These are phyloP conservation scores for Metridium senile DNA, from an alignment of 92 coral and sea anemone species.

Conservation along the genomic window DNA sequence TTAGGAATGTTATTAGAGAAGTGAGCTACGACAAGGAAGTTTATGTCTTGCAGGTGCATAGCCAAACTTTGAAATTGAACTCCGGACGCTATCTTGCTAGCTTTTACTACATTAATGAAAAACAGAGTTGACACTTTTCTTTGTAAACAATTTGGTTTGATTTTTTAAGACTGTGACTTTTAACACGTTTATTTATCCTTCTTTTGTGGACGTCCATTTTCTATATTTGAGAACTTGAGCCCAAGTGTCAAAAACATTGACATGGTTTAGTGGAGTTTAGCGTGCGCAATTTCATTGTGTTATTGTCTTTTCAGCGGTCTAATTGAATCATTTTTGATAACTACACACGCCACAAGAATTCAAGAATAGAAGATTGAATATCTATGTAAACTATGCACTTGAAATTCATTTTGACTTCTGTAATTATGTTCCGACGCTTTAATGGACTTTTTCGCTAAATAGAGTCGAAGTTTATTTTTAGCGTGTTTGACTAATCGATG, in stretches of 20 bases:
- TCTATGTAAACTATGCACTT: constrained; percentile 18
- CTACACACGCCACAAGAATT: constrained; percentile 16
- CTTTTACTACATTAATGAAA: too few species aligned
- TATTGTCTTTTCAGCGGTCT: constrained; percentile 13
- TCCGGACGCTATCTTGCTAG: too few species aligned
- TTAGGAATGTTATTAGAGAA: too few species aligned
- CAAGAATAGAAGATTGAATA: constrained; percentile 7
- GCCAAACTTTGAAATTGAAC: too few species aligned
- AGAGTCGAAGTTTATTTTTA: neutral
- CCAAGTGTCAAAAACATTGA: constrained; percentile 3
- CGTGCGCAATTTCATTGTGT: neutral
- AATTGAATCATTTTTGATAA: constrained; percentile 23
- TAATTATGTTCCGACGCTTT: neutral
- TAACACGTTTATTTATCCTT: constrained; percentile 8
- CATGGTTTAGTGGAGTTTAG: constrained; percentile 2
- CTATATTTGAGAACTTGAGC: constrained; percentile 7
- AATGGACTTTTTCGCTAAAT: neutral
- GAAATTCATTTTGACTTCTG: neutral
- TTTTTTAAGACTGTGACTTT: constrained; percentile 21
- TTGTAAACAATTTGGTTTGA: neutral
- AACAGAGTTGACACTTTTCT: too few species aligned
- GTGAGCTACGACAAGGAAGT: too few species aligned
- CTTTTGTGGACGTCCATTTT: constrained; percentile 11
- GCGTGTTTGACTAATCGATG: neutral
- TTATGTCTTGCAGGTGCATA: too few species aligned